A percentile compares a stretch with the other conserved stretches of the same genome.
Conservation (phyloP, 2,113 vertebrate genomes). For the Lamprotornis superbus region DNA sequence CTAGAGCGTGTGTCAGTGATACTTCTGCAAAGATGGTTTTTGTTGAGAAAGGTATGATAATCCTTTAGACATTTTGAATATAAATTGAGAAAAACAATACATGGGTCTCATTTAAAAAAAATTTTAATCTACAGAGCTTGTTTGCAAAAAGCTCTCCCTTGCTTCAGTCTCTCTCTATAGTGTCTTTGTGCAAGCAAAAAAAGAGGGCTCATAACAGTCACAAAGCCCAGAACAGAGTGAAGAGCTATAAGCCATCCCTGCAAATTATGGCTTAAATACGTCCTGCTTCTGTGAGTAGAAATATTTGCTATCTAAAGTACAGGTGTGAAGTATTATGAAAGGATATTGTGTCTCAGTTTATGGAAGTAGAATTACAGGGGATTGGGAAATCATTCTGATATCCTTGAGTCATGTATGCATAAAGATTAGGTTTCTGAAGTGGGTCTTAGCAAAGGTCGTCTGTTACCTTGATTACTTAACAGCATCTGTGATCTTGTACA, state of each 20-base stretch:
- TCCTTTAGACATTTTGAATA: neutral
- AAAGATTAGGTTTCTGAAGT: constrained; percentile 40
- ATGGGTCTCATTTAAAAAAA: neutral
- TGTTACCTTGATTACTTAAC: constrained; percentile 14
- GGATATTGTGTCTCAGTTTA: neutral
- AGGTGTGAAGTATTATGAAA: neutral
- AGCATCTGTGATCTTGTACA: neutral
- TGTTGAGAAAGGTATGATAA: neutral
- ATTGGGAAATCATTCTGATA: neutral
- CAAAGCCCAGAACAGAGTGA: neutral
- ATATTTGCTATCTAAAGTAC: neutral
- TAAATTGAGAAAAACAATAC: neutral
- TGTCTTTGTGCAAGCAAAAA: neutral
- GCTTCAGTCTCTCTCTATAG: neutral
- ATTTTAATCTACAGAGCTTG: neutral
- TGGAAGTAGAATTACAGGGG: neutral
- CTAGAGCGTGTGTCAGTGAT: neutral
- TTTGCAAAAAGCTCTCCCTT: neutral
- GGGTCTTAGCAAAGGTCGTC: neutral
- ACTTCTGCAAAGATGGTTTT: neutral
- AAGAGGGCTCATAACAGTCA: neutral
- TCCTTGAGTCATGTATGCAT: neutral
- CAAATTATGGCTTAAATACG: neutral
- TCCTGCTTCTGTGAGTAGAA: neutral
- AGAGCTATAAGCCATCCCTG: neutral